These are phyloP conservation scores for Drosophila silvestris DNA, from an alignment of 2,888 invertebrate species.

Conservation along the genomic window DNA sequence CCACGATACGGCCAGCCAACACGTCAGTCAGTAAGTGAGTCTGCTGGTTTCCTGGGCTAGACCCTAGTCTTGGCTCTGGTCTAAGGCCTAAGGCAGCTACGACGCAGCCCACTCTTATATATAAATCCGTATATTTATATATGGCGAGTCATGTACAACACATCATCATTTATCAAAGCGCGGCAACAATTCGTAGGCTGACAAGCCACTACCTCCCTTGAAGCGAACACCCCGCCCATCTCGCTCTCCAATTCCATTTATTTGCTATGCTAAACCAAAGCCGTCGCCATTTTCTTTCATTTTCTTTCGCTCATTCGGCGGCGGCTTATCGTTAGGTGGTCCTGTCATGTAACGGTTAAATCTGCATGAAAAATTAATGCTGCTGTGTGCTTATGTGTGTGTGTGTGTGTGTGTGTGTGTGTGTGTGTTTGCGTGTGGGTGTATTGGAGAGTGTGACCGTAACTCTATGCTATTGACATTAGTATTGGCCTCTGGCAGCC, in stretches of 20 bases:
- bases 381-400: slow-evolving; percentile 23
- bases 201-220: slow-evolving; percentile 32
- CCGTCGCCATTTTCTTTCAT: slow-evolving; percentile 63
- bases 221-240: neutral
- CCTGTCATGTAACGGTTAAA: slow-evolving; percentile 79
- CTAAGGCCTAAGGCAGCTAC: slow-evolving; percentile 3
- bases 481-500: slow-evolving; percentile 52
- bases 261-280: slow-evolving; percentile 29
- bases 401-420: slow-evolving; percentile 15
- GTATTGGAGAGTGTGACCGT: neutral
- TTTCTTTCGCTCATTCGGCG: slow-evolving; percentile 10
- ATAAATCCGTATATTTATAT: slow-evolving; percentile 17
- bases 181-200: slow-evolving; percentile 61
- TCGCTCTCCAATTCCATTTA: neutral
- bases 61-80: slow-evolving; percentile 6
- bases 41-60: slow-evolving; percentile 21
- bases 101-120: neutral
- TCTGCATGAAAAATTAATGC: slow-evolving; percentile 79
- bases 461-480: slow-evolving; percentile 48
- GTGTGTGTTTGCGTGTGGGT: neutral
- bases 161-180: slow-evolving; percentile 77
- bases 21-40: slow-evolving; percentile 34
- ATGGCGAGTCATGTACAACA: slow-evolving; percentile 77
- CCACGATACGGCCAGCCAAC: slow-evolving; percentile 9
- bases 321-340: slow-evolving; percentile 65